Evolutionary conservation across 1,140 invertebrate genomes (phyloP).

Genomic region (Lamellibrachia luymesi): DNA sequence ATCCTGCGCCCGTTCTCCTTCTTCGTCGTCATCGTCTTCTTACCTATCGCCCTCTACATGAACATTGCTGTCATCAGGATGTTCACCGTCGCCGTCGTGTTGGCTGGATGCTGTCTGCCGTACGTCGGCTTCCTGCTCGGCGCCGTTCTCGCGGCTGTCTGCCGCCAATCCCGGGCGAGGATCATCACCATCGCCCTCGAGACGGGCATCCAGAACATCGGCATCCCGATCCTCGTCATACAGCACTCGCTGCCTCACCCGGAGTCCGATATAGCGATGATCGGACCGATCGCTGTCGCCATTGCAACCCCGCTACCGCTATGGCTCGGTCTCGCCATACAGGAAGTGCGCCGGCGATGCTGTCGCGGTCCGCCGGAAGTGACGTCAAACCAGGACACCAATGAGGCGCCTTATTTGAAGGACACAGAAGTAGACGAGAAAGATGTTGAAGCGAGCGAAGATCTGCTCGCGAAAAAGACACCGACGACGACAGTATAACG

Average conservation of each 20-base stretch:
- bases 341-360: constrained; percentile 17
- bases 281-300: constrained; percentile 63
- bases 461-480: neutral
- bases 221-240: constrained; percentile 13
- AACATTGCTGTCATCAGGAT: constrained; percentile 89
- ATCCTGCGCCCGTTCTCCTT: constrained; percentile 70
- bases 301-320: constrained; percentile 91
- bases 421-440: neutral
- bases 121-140: constrained; percentile 83
- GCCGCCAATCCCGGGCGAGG: constrained; percentile 34
- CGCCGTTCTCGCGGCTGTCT: constrained; percentile 45
- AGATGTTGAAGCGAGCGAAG: neutral
- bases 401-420: neutral
- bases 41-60: constrained; percentile 84
- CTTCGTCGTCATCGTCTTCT: constrained; percentile 78
- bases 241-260: neutral
- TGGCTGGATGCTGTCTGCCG: constrained; percentile 81
- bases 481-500: neutral
- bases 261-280: neutral
- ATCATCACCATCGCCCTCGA: constrained; percentile 21
- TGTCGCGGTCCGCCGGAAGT: neutral
- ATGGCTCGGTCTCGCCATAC: constrained; percentile 46
- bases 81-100: constrained; percentile 64
- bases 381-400: neutral
- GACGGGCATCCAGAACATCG: constrained; percentile 25